phyloP scores from a whole-genome alignment of 2,888 invertebrate species.

The Girardia tigrina region DNA sequence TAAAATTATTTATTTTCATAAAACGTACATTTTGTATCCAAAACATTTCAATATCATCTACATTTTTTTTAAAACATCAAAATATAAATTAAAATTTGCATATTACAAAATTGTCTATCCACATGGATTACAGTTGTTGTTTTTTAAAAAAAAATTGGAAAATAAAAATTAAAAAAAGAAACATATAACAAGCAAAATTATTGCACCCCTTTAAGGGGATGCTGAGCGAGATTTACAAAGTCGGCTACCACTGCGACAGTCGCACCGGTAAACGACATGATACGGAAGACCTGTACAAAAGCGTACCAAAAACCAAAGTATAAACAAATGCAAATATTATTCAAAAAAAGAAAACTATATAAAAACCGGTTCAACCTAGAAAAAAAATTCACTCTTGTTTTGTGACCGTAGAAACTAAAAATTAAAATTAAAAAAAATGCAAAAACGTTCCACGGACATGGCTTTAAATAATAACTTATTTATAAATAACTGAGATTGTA shows the following conservation, averaged over 20 bases:
- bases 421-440: not conserved
- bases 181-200: conserved; percentile 15
- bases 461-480: not conserved
- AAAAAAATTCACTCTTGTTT: not conserved
- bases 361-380: not conserved
- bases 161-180: not conserved
- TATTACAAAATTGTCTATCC: conserved; percentile 12
- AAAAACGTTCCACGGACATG: not conserved
- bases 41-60: conserved; percentile 18
- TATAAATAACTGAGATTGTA: not conserved
- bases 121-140: not conserved
- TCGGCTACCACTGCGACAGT: conserved; percentile 8
- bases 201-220: not conserved
- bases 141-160: not conserved
- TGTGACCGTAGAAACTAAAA: not conserved
- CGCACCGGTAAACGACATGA: conserved; percentile 18
- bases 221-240: conserved; percentile 16
- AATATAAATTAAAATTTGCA: conserved; percentile 23
- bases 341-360: conserved; percentile 14
- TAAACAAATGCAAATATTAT: conserved; percentile 23
- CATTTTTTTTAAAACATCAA: conserved; percentile 20
- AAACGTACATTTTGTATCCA: conserved; percentile 23
- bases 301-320: conserved; percentile 23
- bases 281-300: conserved; percentile 17
- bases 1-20: conserved; percentile 23